Base-by-base conservation (phyloP, 2,888 invertebrate genomes). In the Epiblema foenella region DNA sequence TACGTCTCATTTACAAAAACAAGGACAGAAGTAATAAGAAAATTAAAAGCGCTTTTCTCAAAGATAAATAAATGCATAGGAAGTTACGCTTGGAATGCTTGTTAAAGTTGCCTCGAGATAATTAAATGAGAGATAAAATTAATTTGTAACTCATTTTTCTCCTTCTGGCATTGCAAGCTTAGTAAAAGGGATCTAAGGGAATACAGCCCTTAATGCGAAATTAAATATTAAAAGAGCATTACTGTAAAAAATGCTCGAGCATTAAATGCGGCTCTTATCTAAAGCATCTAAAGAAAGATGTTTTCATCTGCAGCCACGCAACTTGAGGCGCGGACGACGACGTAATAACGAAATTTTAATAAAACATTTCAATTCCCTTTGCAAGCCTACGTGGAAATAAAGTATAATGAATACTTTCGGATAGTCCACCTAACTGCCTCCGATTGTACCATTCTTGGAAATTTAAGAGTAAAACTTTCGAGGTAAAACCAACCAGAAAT, bases 151-250 rank as follows among this genome's bases (percentile, higher is more conserved):
- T 79, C 75, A 83, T 86, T 84, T 84, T 81, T 80, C 73, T 78
- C 74, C 74, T 75, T 78, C 74, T 78, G 68, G 78, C 73, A 78
- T 78, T 78, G 79, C 77, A 74, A 80, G 77, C 80, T 81, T 77
- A 78, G 79, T 80, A 78, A 82, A 83, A 82, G 78, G 78, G 70
- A 75, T 73, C 73, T 75, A 75, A 77, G 81, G 81, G 77, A 81
- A 80, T 77, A 79, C 79, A 77, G 81, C 81, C 82, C 84, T 64
- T 85, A 86, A 85, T 86, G 84, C 84, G 85, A 84, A 89, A 90
- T 91, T 89, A 90, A 90, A 91, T 90, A 91, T 89, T 89, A 89
- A 92, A 90, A 89, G 83, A 84, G 84, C 85, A 89, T 87, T 86
- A 85, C 79, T 77, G 84, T 80, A 82, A 86, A n/a, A 86, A 85